These are phyloP conservation scores for Trochalopteron elliotii DNA, from an alignment of 2,113 vertebrate species.

Conservation along the genomic window DNA sequence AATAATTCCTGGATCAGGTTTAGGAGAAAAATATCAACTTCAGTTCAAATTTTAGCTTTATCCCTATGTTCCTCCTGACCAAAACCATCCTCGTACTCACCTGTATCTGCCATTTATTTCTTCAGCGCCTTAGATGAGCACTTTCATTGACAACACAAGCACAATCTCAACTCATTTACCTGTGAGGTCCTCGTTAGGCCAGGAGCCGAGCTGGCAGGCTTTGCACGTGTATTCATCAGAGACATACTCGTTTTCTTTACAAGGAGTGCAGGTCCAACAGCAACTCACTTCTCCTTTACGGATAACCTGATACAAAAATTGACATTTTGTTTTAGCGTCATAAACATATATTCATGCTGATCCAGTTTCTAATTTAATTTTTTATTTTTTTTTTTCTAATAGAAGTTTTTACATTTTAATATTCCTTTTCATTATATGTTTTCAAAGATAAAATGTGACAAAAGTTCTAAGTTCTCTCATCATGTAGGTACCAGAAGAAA, in stretches of 20 bases:
- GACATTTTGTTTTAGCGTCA: neutral
- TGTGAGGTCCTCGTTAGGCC: conserved; percentile 91
- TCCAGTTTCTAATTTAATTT: neutral
- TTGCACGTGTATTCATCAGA: conserved; percentile 96
- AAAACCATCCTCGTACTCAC: neutral
- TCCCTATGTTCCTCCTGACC: fast-evolving
- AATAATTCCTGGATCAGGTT: neutral
- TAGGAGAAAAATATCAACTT: neutral
- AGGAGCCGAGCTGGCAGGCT: conserved; percentile 92
- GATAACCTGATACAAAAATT: conserved; percentile 83
- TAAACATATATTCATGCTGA: neutral
- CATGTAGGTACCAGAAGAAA: neutral
- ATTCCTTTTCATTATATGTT: neutral
- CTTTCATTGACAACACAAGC: neutral
- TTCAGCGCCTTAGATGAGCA: neutral
- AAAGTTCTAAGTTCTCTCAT: neutral
- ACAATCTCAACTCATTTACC: conserved; percentile 70
- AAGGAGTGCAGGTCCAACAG: conserved; percentile 97
- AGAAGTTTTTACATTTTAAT: fast-evolving
- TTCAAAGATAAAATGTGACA: neutral
- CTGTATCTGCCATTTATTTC: neutral
- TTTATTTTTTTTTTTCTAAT: neutral
- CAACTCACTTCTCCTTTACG: conserved; percentile 99
- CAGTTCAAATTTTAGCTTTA: neutral
- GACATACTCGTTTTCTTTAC: conserved; percentile 96